Conservation (phyloP, 2,113 vertebrate species). For the Macroglossus sobrinus region DNA sequence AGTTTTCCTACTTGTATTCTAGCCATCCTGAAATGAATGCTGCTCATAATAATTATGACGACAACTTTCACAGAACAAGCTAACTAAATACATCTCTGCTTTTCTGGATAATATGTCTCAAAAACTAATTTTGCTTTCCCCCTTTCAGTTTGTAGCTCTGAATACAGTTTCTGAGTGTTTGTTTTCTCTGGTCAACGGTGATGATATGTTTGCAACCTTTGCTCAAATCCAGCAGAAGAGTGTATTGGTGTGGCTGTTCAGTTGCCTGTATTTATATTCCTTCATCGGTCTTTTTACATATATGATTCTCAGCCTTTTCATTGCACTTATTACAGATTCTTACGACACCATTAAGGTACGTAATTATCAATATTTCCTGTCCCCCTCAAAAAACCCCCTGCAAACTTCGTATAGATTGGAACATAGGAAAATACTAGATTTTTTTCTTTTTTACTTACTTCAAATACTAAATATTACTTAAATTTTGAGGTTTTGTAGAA, state of each 20-base stretch:
- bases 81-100: not conserved
- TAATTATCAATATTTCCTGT: not conserved
- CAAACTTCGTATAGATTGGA: not conserved
- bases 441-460: not conserved
- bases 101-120: not conserved
- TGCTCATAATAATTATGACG: not conserved
- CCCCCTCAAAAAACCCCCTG: not conserved
- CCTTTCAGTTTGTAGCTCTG: constrained; percentile 92
- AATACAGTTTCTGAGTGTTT: constrained; percentile 95
- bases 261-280: constrained; percentile 93
- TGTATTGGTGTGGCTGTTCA: constrained; percentile 94
- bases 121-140: not conserved
- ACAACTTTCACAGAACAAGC: not conserved
- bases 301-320: constrained; percentile 99
- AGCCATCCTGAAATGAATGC: not conserved
- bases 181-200: constrained; percentile 96
- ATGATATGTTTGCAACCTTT: constrained; percentile 99
- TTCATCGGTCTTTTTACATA: constrained; percentile 99
- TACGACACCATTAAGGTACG: constrained; percentile 98
- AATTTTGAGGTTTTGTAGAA: not conserved
- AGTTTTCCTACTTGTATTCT: not conserved
- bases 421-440: not conserved
- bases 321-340: constrained; percentile 96
- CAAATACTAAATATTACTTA: not conserved
- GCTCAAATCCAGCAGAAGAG: constrained; percentile 95